Evolutionary conservation across 2,888 invertebrate genomes (phyloP), one percentile per base, ranked within the genome.

Genomic region (Andrena praecox): DNA sequence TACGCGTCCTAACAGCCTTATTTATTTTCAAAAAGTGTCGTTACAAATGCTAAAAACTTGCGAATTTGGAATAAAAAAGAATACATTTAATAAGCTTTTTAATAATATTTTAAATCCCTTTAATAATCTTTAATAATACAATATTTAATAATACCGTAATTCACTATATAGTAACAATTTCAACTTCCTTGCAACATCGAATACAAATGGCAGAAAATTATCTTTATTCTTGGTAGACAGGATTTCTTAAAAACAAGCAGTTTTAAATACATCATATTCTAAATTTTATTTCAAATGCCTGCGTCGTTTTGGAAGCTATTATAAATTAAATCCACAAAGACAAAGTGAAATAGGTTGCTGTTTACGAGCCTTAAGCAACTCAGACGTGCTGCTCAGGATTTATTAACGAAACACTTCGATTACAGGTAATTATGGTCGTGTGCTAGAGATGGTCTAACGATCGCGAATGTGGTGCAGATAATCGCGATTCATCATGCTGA

Each of bases 401-500:
- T 20, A 63, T 70, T 79, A 76, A 60, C 54, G 52, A 60, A 60
- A 70, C 50, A 24, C 66, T 77, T 67, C 52, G 60, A 80, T 77
- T 66, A 71, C 4, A 60, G 31, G 7, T 71, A 60, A 76, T 70
- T 59, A 69, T 54, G 66, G 68, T 59, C n/a, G 24, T n/a, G 16
- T 12, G 50, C 29, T 42, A 27, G 35, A 16, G 56, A 50, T 4
- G n/a, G 54, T 29, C 48, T 16, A 60, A 59, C 52, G 52, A 77
- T 29, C 50, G 27, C n/a, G 35, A 48, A 66, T 42, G 5, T 10
- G 74, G 48, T 29, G 16, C 20, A 42, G 20, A 42, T 24, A 64
- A 64, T 29, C 12, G 27, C 59, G 63, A 73, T 69, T 59, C 64
- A 73, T 64, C 50, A 48, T 33, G 31, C 27, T 20, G 2, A 42